Evolutionary conservation across 2,113 vertebrate genomes (phyloP).

Genomic region (Speoplatyrhinus poulsoni): DNA sequence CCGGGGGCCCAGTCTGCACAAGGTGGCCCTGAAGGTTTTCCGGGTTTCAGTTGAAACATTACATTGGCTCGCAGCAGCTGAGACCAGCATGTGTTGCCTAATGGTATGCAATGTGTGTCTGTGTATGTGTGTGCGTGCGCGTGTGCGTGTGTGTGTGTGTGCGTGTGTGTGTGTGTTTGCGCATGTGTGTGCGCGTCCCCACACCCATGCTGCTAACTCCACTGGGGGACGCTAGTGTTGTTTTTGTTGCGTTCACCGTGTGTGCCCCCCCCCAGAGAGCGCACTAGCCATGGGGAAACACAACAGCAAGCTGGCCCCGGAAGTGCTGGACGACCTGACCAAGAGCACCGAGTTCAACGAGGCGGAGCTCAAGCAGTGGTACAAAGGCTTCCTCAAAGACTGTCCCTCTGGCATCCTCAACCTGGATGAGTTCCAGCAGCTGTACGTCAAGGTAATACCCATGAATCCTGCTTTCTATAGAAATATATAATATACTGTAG

Average conservation of each 20-base stretch:
- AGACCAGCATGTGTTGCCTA: no score
- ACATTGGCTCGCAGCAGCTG: no score
- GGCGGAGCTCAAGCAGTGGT: slow-evolving; percentile 98
- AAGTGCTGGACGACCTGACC: slow-evolving; percentile 94
- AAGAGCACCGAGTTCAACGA: slow-evolving; percentile 97
- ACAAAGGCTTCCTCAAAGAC: slow-evolving; percentile 98
- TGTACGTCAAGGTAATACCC: slow-evolving; percentile 90
- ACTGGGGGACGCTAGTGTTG: slow-evolving; percentile 18
- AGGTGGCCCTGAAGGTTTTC: slow-evolving; percentile 15
- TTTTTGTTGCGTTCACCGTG: slow-evolving; percentile 25
- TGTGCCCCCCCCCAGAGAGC: slow-evolving; percentile 38
- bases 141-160: not conserved
- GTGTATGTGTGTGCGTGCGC: no score
- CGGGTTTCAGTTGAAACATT: not conserved
- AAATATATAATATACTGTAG: no score
- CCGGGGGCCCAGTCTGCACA: slow-evolving; percentile 3
- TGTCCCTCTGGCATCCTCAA: slow-evolving; percentile 96
- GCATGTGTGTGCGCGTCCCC: not conserved
- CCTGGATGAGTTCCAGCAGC: slow-evolving; percentile 97
- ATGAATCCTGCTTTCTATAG: no score
- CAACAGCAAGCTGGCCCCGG: slow-evolving; percentile 95
- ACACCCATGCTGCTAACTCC: slow-evolving; percentile 16
- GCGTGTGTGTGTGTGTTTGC: not conserved
- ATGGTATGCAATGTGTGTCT: no score
- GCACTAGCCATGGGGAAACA: slow-evolving; percentile 88